These are phyloP conservation scores for Saccostrea glomerata DNA, from an alignment of 1,140 invertebrate genomes.

Conservation along the genomic window DNA sequence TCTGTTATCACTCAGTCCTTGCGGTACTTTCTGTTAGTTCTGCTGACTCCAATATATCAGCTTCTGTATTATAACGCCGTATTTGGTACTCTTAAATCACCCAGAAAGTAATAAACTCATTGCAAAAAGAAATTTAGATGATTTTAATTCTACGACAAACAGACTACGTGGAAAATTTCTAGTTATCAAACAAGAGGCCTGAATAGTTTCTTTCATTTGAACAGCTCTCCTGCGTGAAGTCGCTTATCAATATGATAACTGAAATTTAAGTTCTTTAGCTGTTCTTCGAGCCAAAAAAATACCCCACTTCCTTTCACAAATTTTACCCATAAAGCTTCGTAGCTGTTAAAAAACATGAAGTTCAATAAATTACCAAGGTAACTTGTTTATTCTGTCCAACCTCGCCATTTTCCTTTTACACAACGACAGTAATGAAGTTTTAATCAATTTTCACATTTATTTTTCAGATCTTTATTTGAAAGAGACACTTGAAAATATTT, in stretches of 20 bases:
- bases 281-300: background rate
- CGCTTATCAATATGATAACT: constrained; percentile 32
- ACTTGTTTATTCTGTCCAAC: constrained; percentile 23
- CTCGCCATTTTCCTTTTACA: constrained; percentile 15
- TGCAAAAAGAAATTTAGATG: constrained; percentile 26
- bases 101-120: constrained; percentile 16
- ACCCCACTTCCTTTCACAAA: background rate
- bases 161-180: constrained; percentile 15
- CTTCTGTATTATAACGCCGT: background rate
- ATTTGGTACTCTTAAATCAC: constrained; percentile 21
- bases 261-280: constrained; percentile 14
- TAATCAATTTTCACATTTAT: constrained; percentile 39
- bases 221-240: constrained; percentile 16
- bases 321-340: background rate
- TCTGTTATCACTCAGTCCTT: background rate
- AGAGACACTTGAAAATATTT: constrained; percentile 38
- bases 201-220: constrained; percentile 34
- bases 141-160: constrained; percentile 26
- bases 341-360: constrained; percentile 11
- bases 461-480: constrained; percentile 30
- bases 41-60: constrained; percentile 16
- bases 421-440: constrained; percentile 26
- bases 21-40: background rate
- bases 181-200: constrained; percentile 2
- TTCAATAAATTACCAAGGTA: constrained; percentile 34